Conservation (phyloP, 2,113 vertebrate species). For the Cepphus grylle region DNA sequence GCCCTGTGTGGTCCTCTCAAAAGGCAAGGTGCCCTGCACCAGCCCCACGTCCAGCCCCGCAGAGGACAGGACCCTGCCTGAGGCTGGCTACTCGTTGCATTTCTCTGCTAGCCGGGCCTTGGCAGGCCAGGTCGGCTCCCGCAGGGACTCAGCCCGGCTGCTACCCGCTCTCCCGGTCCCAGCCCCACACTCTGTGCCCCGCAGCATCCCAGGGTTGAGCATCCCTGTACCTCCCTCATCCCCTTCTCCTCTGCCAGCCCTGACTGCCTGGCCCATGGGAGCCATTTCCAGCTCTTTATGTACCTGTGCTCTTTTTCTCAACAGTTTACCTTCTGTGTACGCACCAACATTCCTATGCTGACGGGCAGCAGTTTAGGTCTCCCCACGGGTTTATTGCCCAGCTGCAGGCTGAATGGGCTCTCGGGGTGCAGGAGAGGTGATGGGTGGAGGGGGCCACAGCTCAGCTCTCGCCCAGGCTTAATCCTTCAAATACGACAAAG, state of each 20-base stretch:
- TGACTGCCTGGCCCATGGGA: fast-evolving
- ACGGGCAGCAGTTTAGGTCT: background rate
- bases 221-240: background rate
- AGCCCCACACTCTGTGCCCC: background rate
- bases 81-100: fast-evolving
- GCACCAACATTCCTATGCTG: background rate
- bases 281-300: background rate
- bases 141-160: background rate
- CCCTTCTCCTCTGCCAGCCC: background rate
- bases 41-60: background rate
- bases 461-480: background rate
- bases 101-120: fast-evolving
- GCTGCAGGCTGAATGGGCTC: background rate
- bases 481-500: background rate
- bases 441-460: background rate
- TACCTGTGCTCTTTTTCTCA: background rate
- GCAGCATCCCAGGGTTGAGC: background rate
- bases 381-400: background rate
- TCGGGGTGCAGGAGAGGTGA: background rate
- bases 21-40: fast-evolving
- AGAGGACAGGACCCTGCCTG: background rate
- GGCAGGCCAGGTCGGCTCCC: background rate
- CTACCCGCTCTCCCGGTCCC: background rate
- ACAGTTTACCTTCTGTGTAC: background rate
- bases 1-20: background rate